Conservation (phyloP, 37 sponge, comb jelly and placozoan genomes). For the Petrosia ficiformis region DNA sequence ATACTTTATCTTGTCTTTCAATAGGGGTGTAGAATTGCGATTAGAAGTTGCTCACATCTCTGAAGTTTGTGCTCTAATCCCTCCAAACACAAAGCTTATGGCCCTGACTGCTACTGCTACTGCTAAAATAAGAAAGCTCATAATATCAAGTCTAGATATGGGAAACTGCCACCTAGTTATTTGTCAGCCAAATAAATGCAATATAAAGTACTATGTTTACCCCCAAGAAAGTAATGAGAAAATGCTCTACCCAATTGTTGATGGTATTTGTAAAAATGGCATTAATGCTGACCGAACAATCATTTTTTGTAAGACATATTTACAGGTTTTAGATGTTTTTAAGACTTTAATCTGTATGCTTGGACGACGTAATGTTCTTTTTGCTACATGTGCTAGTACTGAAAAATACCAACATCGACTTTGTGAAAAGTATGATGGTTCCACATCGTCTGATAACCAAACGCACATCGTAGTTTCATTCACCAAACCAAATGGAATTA, state of each 20-base stretch:
- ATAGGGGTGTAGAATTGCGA: background rate
- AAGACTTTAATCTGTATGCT: background rate
- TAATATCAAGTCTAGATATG: constrained; percentile 31
- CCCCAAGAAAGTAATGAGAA: background rate
- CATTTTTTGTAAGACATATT: constrained; percentile 21
- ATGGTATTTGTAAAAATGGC: constrained; percentile 2
- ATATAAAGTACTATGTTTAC: constrained; percentile 12
- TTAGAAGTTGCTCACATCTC: background rate
- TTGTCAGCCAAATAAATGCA: constrained; percentile 19
- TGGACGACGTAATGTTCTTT: background rate
- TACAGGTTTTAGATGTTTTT: background rate
- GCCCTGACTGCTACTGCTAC: background rate
- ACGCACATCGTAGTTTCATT: constrained; percentile 24
- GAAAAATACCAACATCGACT: background rate
- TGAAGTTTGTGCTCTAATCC: background rate
- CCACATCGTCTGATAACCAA: constrained; percentile 13
- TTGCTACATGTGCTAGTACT: no score
- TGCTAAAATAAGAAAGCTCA: background rate
- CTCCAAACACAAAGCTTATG: background rate
- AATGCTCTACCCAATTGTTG: constrained; percentile 9
- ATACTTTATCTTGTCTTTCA: background rate
- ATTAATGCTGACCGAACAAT: background rate
- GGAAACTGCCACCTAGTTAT: background rate
- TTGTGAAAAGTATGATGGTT: constrained; percentile 39
- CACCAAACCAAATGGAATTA: constrained; percentile 6